A percentile compares a stretch with the other conserved stretches of the same genome.
Conservation (phyloP, 1,140 invertebrate genomes). For the Pogonomyrmex californicus region DNA sequence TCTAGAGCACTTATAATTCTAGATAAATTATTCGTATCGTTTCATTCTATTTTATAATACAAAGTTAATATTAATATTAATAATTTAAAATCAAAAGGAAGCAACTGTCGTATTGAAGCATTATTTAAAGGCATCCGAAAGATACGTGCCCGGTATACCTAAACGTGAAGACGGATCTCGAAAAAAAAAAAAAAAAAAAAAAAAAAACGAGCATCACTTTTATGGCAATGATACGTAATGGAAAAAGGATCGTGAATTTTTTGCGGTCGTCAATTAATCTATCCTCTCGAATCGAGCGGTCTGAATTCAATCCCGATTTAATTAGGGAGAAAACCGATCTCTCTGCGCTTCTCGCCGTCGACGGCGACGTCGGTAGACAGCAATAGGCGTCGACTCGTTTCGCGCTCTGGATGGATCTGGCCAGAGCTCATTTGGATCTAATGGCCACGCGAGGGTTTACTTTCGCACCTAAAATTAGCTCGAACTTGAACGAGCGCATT, state of each 20-base stretch:
- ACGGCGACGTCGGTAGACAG: conserved; percentile 28
- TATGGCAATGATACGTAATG: not conserved
- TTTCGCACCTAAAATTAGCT: conserved; percentile 67
- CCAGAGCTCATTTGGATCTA: conserved; percentile 65
- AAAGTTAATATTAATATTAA: not conserved
- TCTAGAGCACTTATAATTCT: not conserved
- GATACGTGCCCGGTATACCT: not conserved
- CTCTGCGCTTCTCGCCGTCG: conserved; percentile 24
- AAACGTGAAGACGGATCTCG: not conserved
- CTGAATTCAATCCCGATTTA: conserved; percentile 75
- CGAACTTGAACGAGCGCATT: conserved; percentile 50
- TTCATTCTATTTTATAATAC: conserved; percentile 23
- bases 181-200: not conserved
- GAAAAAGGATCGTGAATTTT: conserved; percentile 24
- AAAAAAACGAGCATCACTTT: conserved; percentile 2
- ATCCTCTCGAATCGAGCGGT: conserved; percentile 65
- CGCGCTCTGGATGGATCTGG: conserved; percentile 48
- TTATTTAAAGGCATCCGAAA: not conserved
- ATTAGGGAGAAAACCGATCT: conserved; percentile 74
- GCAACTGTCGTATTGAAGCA: not conserved
- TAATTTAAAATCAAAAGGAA: not conserved
- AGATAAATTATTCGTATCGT: conserved; percentile 15
- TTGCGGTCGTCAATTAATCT: conserved; percentile 65
- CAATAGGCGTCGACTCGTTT: conserved; percentile 21
- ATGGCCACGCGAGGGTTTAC: conserved; percentile 65